Conservation (phyloP, 2,113 vertebrate species). For the Ancistrus triradiatus region DNA sequence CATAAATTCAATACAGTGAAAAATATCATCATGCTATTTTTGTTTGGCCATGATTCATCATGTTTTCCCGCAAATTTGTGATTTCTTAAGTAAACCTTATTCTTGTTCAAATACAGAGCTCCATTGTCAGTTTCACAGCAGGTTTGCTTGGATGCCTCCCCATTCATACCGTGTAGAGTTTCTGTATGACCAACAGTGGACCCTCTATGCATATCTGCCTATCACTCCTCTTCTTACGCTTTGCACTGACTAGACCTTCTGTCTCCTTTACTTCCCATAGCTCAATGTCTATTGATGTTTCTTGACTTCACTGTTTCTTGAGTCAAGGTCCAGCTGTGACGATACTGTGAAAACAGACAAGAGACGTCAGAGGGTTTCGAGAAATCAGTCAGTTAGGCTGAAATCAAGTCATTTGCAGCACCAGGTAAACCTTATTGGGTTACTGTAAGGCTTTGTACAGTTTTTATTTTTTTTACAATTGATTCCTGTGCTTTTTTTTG, state of each 20-base stretch:
- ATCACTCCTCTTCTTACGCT: slow-evolving; percentile 10
- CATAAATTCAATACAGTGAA: slow-evolving; percentile 7
- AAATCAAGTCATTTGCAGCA: not conserved
- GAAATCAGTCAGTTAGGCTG: not conserved
- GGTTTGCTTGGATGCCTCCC: slow-evolving; percentile 12
- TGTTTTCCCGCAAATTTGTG: slow-evolving; percentile 9
- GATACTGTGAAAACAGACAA: not conserved
- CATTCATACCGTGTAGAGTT: slow-evolving; percentile 36
- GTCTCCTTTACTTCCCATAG: not conserved
- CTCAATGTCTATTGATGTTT: not conserved
- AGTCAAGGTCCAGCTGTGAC: not conserved
- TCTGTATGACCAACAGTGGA: slow-evolving; percentile 24
- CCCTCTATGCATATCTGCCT: slow-evolving; percentile 21
- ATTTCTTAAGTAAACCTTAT: slow-evolving; percentile 37
- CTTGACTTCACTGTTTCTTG: not conserved
- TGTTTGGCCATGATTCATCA: not conserved
- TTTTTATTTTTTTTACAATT: no score
- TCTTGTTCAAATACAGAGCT: slow-evolving; percentile 33
- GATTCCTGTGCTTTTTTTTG: no score
- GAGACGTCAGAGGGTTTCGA: not conserved
- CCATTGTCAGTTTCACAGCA: slow-evolving; percentile 43
- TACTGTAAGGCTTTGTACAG: no score
- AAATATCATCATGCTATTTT: no score
- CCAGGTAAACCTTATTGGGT: no score
- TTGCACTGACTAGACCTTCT: slow-evolving; percentile 12